Evolutionary conservation across 2,113 vertebrate genomes (phyloP), one percentile per base, ranked within the genome.

Genomic region (Pithys albifrons): DNA sequence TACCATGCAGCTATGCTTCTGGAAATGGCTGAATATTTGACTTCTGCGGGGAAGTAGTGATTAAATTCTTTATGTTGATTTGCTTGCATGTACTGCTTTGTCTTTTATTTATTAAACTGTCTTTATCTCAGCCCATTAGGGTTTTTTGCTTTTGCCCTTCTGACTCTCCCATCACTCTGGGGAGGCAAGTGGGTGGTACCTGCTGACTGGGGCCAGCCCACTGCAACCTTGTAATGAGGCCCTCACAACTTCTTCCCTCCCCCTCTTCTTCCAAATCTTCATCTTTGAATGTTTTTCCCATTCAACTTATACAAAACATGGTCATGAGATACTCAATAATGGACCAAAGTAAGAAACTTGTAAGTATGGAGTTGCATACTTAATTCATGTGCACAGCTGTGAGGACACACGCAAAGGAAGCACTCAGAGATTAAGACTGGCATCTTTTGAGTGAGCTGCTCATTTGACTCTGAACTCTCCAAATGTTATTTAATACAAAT

Each of bases 51-150:
- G n/a, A 85, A 93, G 13, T 10, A 64, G 33, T 37, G 18, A 91
- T 72, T 39, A 0, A 85, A 45, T 46, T 23, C 15, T 29, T 54
- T 49, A 7, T 49, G 46, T 91, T 78, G 6, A 35, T 82, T 81
- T 91, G 51, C 12, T 78, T 72, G 14, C 14, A 4, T 18, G 5
- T 31, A 10, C 14, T 9, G 4, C 28, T 72, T 87, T 74, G 16
- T 11, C 23, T 52, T 89, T 65, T 71, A 78, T 2, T 85, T 72
- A 73, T 51, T 57, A 37, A 79, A 52, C 7, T 49, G 20, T 51
- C 29, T 57, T 77, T 51, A 43, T 78, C 5, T 59, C 5, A 2
- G 29, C 8, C 5, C 3, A 2, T 0, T 2, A 51, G 0, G 4
- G 27, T 35, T 13, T 67, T 35, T 51, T 85, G 25, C 15, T 71